Evolutionary conservation across 2,113 vertebrate genomes (phyloP), one percentile per base, ranked within the genome.

Genomic region (Centropus unirufus): DNA sequence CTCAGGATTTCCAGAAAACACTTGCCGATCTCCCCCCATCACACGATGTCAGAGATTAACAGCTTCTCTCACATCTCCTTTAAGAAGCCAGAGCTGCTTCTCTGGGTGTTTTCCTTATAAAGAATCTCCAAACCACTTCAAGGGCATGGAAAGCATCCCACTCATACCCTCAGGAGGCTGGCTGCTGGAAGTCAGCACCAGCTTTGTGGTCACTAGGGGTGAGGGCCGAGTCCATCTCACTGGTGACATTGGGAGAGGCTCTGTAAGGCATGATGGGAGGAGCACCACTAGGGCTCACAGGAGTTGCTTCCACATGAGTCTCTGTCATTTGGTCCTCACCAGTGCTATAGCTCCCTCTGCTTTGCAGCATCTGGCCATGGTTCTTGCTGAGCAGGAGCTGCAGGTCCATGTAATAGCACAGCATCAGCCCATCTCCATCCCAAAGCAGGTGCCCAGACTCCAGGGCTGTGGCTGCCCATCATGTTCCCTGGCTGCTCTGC

Each of bases 401-500:
- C 0, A 6, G 59, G 42, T 9, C 22, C 19, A 13, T 20, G 49
- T 55, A 22, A 18, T 47, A 52, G 27, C 22, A 26, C 21, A 61
- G 32, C 9, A 8, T 69, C 6, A 4, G 6, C 39, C 18, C 22
- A 62, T 12, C 5, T 14, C 17, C 4, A 2, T 46, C 18, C 58
- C 29, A 19, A 52, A 40, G 67, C 5, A 73, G 11, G 14, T 80
- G 34, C 12, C 14, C 5, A 2, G 7, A 51, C 34, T 26, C 30
- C 2, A 1, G 44, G 21, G 11, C 8, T 68, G 40, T 6, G 9
- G 9, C 17, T 83, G 34, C 34, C 21, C 16, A 2, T 54, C 0
- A 8, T 69, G 40, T 4, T 9, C 2, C 16, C 27, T 8, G 17
- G 11, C 18, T 63, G 16, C 30, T 6, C 22, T 58, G 40, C 30